These are phyloP conservation scores for Xestia c-nigrum DNA, from an alignment of 2,888 invertebrate genomes.

Conservation along the genomic window DNA sequence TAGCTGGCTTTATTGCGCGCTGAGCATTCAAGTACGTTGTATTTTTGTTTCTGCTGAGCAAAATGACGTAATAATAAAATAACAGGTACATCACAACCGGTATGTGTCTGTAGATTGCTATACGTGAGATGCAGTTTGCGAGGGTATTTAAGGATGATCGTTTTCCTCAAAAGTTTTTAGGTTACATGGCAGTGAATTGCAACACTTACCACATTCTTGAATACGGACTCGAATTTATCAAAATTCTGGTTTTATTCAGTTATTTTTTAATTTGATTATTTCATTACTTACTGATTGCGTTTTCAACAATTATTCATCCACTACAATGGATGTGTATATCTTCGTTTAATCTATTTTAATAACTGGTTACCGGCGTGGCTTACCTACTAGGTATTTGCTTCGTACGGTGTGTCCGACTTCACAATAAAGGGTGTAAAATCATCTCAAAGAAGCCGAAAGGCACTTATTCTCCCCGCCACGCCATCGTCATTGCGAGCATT, in stretches of 20 bases:
- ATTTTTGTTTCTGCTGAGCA: not conserved
- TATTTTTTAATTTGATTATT: not conserved
- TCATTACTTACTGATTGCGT: not conserved
- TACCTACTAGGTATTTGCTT: not conserved
- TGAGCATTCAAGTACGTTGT: not conserved
- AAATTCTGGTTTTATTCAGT: not conserved
- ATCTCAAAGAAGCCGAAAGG: too few species aligned
- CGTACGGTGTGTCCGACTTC: not conserved
- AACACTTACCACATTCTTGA: too few species aligned
- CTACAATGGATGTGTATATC: not conserved
- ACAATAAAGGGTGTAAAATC: too few species aligned
- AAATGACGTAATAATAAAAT: not conserved
- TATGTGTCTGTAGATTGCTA: not conserved
- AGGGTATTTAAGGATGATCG: too few species aligned
- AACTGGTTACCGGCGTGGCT: not conserved
- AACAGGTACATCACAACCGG: not conserved
- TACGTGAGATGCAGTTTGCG: not conserved
- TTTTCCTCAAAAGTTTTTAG: conserved; percentile 11
- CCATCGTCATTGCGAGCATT: too few species aligned
- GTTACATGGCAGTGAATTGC: too few species aligned
- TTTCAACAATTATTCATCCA: not conserved
- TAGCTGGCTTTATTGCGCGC: not conserved
- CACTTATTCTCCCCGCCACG: too few species aligned
- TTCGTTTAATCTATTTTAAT: not conserved
- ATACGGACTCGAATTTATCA: not conserved